Evolutionary conservation across 2,113 vertebrate species (phyloP).

Genomic region (Sciurus niger): DNA sequence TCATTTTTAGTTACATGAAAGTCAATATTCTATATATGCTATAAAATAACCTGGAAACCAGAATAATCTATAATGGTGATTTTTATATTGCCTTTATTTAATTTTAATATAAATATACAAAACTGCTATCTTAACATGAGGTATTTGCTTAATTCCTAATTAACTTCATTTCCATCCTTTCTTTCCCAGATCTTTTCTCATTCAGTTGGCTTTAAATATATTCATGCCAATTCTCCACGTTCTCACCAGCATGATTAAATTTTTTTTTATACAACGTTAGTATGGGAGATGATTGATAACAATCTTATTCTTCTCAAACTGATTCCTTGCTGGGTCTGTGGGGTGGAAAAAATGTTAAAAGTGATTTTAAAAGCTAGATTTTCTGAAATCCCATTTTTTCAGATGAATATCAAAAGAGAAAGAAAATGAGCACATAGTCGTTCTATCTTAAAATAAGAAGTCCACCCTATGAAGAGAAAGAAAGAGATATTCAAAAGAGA

Average conservation of each 20-base stretch:
- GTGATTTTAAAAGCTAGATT: conserved; percentile 77
- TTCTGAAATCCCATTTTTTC: conserved; percentile 72
- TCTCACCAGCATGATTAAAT: conserved; percentile 62
- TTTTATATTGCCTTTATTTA: conserved; percentile 55
- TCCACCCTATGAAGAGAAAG: conserved; percentile 69
- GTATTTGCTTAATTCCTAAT: conserved; percentile 68
- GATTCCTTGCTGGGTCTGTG: conserved; percentile 59
- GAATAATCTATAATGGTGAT: conserved; percentile 22
- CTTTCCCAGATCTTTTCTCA: conserved; percentile 58
- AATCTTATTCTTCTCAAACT: conserved; percentile 72
- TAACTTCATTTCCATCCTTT: conserved; percentile 63
- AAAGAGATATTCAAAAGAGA: conserved; percentile 45
- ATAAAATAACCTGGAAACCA: conserved; percentile 57
- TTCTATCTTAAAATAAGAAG: conserved; percentile 69
- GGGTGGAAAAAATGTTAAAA: conserved; percentile 57
- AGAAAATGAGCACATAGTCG: conserved; percentile 67
- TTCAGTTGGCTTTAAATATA: conserved; percentile 69
- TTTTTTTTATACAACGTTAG: background rate
- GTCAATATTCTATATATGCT: conserved; percentile 16
- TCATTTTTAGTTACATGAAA: conserved; percentile 42
- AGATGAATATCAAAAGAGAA: conserved; percentile 75
- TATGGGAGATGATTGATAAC: conserved; percentile 70
- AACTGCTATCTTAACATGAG: conserved; percentile 53
- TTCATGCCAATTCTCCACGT: conserved; percentile 66
- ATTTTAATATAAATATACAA: conserved; percentile 73